Evolutionary conservation across 2,888 invertebrate species (phyloP).

Genomic region (Odontocolon sp.): DNA sequence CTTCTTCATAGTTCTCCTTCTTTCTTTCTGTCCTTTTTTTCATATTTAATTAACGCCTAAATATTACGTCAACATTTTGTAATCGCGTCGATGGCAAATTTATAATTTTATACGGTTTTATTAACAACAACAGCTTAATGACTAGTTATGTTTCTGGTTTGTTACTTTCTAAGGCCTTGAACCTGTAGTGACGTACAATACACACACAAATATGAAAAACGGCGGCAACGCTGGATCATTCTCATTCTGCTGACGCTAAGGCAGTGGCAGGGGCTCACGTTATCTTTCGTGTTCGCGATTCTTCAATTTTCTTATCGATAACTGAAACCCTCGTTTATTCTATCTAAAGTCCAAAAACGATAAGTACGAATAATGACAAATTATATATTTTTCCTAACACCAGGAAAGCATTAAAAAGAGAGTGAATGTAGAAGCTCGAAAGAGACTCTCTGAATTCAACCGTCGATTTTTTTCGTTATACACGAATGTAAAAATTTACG

Average conservation of each 20-base stretch:
- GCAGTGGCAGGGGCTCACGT: constrained; percentile 64
- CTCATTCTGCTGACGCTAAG: constrained; percentile 69
- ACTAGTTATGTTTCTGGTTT: constrained; percentile 77
- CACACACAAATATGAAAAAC: constrained; percentile 49
- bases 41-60: constrained; percentile 52
- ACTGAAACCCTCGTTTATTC: too few species aligned
- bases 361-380: too few species aligned
- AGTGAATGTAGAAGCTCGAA: too few species aligned
- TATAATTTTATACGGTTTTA: constrained; percentile 30
- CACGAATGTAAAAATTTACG: too few species aligned
- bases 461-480: too few species aligned
- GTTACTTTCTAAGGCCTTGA: constrained; percentile 76
- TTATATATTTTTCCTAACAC: too few species aligned
- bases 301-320: background rate
- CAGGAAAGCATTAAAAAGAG: too few species aligned
- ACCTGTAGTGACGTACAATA: constrained; percentile 61
- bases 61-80: constrained; percentile 59
- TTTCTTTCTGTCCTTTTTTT: constrained; percentile 19
- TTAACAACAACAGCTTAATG: constrained; percentile 75
- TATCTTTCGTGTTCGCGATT: background rate
- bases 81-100: background rate
- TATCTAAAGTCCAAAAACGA: too few species aligned
- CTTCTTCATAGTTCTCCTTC: background rate
- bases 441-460: too few species aligned
- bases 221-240: constrained; percentile 8